A percentile compares a stretch with the other conserved stretches of the same genome.
These are phyloP conservation scores for Tetramorium alpestre DNA, from an alignment of 1,140 invertebrate genomes.

Conservation along the genomic window DNA sequence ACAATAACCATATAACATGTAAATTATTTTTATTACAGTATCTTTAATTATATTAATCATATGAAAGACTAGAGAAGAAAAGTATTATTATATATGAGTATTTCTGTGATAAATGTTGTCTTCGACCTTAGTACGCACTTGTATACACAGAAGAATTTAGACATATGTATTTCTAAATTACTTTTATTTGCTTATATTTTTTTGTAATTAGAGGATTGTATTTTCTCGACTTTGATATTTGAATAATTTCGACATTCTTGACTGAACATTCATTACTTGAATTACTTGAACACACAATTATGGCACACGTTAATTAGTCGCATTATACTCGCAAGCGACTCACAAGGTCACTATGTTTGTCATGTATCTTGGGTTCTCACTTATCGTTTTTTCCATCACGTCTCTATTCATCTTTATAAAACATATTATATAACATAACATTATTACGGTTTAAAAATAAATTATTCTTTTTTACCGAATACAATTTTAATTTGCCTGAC, in stretches of 20 bases:
- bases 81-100: background rate
- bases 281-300: conserved; percentile 19
- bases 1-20: background rate
- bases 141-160: background rate
- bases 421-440: background rate
- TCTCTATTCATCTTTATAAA: background rate
- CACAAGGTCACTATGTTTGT: background rate
- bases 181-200: background rate
- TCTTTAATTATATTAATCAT: too few species aligned
- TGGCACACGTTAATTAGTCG: background rate
- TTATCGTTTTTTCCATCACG: background rate
- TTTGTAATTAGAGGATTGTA: background rate
- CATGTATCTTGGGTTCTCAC: background rate
- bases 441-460: background rate
- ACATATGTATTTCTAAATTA: background rate
- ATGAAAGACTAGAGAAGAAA: background rate
- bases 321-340: background rate
- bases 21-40: background rate
- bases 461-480: background rate
- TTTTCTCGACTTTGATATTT: background rate
- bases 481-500: background rate
- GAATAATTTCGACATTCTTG: background rate
- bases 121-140: background rate
- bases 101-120: background rate
- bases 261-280: background rate